Percentiles rank a stretch among this genome's conserved stretches.
phyloP scores from a whole-genome alignment of 2,888 invertebrate species.

The Bellardia bayeri region DNA sequence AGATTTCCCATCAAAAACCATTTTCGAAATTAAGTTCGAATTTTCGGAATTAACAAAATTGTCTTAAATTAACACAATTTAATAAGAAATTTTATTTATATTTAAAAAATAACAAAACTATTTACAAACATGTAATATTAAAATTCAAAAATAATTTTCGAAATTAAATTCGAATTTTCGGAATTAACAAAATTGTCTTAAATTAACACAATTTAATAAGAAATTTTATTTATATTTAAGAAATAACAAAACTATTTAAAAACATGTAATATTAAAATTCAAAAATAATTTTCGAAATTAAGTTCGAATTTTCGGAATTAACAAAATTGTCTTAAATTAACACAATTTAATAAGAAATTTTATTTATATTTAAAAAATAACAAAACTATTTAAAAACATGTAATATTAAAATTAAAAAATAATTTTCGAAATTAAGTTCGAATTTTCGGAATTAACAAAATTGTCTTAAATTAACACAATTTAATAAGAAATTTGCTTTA shows the following conservation, averaged over 20 bases:
- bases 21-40: constrained; percentile 17
- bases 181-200: neutral
- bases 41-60: neutral
- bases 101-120: neutral
- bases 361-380: too few relatives aligned
- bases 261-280: too few relatives aligned
- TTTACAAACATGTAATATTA: too few relatives aligned
- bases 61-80: neutral
- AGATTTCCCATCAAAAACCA: neutral
- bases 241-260: neutral
- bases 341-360: too few relatives aligned
- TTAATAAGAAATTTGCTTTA: too few relatives aligned
- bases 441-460: too few relatives aligned
- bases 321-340: too few relatives aligned
- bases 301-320: too few relatives aligned
- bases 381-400: too few relatives aligned
- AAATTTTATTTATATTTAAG: neutral
- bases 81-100: neutral
- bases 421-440: neutral
- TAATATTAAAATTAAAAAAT: too few relatives aligned
- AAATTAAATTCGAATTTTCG: constrained; percentile 7
- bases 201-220: neutral
- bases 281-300: neutral
- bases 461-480: too few relatives aligned
- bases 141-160: neutral